These are phyloP conservation scores for Cheilosia vernalis DNA, from an alignment of 2,888 invertebrate genomes.

Conservation along the genomic window DNA sequence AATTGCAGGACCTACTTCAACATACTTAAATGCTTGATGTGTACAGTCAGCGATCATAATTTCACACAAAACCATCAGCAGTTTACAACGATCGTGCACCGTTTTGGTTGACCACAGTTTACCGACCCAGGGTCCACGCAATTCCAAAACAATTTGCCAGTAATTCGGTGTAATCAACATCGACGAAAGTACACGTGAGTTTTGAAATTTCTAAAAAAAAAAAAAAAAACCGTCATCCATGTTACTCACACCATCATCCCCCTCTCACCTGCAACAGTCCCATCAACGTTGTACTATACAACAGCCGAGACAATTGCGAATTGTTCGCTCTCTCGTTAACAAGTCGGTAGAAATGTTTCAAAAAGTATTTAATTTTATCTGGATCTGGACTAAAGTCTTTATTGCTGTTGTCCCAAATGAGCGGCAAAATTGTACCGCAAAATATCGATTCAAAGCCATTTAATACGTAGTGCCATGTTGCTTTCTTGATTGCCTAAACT, in stretches of 20 bases:
- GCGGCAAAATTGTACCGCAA: slow-evolving; percentile 77
- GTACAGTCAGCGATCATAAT: slow-evolving; percentile 77
- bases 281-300: slow-evolving; percentile 79
- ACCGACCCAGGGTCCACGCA: slow-evolving; percentile 78
- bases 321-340: slow-evolving; percentile 74
- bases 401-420: slow-evolving; percentile 73
- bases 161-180: slow-evolving; percentile 68
- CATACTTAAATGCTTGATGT: slow-evolving; percentile 77
- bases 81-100: slow-evolving; percentile 75
- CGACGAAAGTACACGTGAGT: slow-evolving; percentile 71
- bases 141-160: slow-evolving; percentile 77
- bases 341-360: slow-evolving; percentile 78
- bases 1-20: slow-evolving; percentile 15
- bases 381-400: slow-evolving; percentile 71
- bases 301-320: slow-evolving; percentile 76
- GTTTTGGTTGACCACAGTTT: slow-evolving; percentile 76
- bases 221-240: background rate
- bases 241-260: no score
- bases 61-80: slow-evolving; percentile 78
- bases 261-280: slow-evolving; percentile 77
- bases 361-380: slow-evolving; percentile 76
- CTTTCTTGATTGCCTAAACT: slow-evolving; percentile 76
- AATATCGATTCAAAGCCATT: slow-evolving; percentile 78
- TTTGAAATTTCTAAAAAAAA: slow-evolving; percentile 78
- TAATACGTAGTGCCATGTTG: slow-evolving; percentile 77